Conservation (phyloP, 1,140 invertebrate genomes). For the Cepaea nemoralis region DNA sequence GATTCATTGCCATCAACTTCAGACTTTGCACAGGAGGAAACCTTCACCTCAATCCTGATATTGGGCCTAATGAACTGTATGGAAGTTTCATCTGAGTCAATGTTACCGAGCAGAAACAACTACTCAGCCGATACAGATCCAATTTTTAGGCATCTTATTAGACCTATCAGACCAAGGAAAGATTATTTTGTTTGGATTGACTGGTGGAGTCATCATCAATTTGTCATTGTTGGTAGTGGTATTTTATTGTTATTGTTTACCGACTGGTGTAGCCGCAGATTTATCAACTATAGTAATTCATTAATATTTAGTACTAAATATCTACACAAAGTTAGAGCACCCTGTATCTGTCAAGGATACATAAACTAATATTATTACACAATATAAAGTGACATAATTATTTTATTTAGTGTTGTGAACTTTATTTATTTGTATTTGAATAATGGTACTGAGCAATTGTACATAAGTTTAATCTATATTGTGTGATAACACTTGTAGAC, state of each 20-base stretch:
- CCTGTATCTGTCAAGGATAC: no score
- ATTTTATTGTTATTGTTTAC: no score
- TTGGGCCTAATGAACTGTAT: neutral
- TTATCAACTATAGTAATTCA: no score
- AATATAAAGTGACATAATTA: neutral
- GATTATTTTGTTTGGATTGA: neutral
- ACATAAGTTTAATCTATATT: neutral
- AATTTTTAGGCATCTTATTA: conserved; percentile 20
- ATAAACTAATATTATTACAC: neutral
- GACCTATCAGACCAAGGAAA: conserved; percentile 4
- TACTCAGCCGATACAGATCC: neutral
- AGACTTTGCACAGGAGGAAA: neutral
- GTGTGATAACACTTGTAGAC: neutral
- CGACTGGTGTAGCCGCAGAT: no score
- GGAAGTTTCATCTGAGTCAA: neutral
- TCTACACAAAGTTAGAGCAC: no score
- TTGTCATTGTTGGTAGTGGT: neutral
- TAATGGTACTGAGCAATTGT: neutral
- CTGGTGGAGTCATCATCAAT: neutral
- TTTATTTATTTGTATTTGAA: neutral
- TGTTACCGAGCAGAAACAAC: neutral
- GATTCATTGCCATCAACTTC: neutral
- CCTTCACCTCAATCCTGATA: neutral
- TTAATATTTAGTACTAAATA: no score
- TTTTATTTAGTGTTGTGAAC: neutral